Base-by-base conservation (phyloP, 2,113 vertebrate species). In the Zootoca vivipara region DNA sequence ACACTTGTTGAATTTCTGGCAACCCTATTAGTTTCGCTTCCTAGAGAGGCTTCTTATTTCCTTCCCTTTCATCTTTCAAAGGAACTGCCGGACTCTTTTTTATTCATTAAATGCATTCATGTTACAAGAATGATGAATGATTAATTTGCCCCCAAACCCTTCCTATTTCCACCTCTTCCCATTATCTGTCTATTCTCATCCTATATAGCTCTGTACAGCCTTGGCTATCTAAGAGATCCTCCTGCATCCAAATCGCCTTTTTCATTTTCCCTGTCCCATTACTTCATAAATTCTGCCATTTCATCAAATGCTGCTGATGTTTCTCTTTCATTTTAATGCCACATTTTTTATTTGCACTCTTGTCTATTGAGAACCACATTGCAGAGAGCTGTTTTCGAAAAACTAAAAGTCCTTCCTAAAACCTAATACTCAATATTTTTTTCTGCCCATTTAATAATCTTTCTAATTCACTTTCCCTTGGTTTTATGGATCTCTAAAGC, bases 401-500 rank as follows among this genome's bases (percentile, higher is more conserved):
- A 26, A 33, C n/a, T 72, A 89, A 78, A 46, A 70, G 42, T 5
- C 89, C 75, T 88, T 70, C 46, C 89, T n/a, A 81, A 74, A 67
- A 52, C 85, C 86, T 91, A 82, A 79, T 93, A 74, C 77, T 91
- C 90, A 91, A 42, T 95, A 89, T 91, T 87, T 92, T 87, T 91
- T 93, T 91, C 86, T 94, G 62, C 42, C 86, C 90, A 77, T 86
- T 92, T 94, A 95, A 93, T 94, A 94, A 93, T 92, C 84, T 75
- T 91, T 83, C 91, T 90, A 89, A 92, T 90, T 95, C 87, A 88
- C 86, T 92, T 94, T 0, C 0, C 28, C 56, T 89, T 81, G 65
- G 52, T 93, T 93, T 93, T 89, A 90, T 90, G 91, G 56, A 82
- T 67, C 87, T 94, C 35, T 91, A 77, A 93, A 87, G 88, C 64